Conservation (phyloP, 2,888 invertebrate genomes). For the Drosophila limbata region DNA sequence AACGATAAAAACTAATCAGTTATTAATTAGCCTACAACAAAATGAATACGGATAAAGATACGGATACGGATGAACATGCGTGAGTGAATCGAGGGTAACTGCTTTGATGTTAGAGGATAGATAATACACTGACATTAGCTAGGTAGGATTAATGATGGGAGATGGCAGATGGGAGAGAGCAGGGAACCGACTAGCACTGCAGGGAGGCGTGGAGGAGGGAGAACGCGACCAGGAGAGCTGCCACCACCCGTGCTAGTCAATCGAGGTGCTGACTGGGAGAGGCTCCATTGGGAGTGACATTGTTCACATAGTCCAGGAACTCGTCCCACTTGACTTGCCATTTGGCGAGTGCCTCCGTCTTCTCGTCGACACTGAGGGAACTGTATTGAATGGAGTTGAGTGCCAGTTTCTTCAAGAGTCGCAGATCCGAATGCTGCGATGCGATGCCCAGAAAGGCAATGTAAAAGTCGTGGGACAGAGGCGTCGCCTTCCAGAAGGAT, state of each 20-base stretch:
- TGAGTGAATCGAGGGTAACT: slow-evolving; percentile 5
- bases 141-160: not conserved
- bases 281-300: slow-evolving; percentile 23
- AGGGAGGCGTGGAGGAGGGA: slow-evolving; percentile 42
- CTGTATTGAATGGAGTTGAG: slow-evolving; percentile 91
- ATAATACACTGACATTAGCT: slow-evolving; percentile 20
- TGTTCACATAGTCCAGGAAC: slow-evolving; percentile 85
- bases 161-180: not conserved
- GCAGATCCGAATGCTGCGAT: slow-evolving; percentile 89
- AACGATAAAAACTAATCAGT: slow-evolving; percentile 54
- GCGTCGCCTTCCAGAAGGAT: slow-evolving; percentile 90
- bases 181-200: slow-evolving; percentile 54
- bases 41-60: not conserved
- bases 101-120: slow-evolving; percentile 13
- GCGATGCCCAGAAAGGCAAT: slow-evolving; percentile 92
- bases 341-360: slow-evolving; percentile 85
- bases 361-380: slow-evolving; percentile 86
- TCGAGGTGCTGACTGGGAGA: slow-evolving; percentile 60
- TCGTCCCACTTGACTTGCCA: slow-evolving; percentile 88
- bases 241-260: slow-evolving; percentile 82
- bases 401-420: slow-evolving; percentile 90
- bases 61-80: slow-evolving; percentile 33
- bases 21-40: slow-evolving; percentile 63
- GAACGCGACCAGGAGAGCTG: slow-evolving; percentile 53
- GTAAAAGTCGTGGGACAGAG: slow-evolving; percentile 92